These are phyloP conservation scores for Axis porcinus DNA, from an alignment of 2,113 vertebrate genomes.

Conservation along the genomic window DNA sequence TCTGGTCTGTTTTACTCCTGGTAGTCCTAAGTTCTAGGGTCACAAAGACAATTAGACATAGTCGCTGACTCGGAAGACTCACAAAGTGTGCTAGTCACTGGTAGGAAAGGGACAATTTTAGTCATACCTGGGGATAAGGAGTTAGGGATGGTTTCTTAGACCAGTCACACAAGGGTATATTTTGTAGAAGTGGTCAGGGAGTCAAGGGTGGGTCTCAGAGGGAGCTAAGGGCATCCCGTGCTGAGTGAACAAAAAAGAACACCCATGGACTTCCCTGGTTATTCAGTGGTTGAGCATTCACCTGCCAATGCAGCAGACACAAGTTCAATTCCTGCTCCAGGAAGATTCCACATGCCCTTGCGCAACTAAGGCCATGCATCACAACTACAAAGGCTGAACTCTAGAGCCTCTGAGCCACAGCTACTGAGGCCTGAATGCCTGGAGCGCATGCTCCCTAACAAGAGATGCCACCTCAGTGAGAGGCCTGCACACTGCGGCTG, in stretches of 20 bases:
- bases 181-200: not conserved
- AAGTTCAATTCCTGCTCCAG: not conserved
- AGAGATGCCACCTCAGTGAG: not conserved
- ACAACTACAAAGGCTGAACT: not conserved
- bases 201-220: not conserved
- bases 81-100: not conserved
- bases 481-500: not conserved
- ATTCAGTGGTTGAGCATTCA: not conserved
- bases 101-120: not conserved
- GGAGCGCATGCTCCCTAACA: not conserved
- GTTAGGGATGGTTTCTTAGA: not conserved
- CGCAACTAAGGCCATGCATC: not conserved
- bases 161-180: not conserved
- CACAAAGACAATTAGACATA: not conserved
- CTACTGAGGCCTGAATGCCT: not conserved
- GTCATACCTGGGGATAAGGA: not conserved
- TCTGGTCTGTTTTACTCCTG: not conserved
- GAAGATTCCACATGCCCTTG: not conserved
- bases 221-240: not conserved
- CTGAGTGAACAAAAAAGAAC: not conserved
- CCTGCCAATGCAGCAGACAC: not conserved
- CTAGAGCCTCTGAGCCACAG: not conserved
- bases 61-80: not conserved
- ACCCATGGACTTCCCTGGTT: not conserved
- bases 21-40: not conserved